phyloP scores from a whole-genome alignment of 2,113 vertebrate species.

The Ceyx melanurus region DNA sequence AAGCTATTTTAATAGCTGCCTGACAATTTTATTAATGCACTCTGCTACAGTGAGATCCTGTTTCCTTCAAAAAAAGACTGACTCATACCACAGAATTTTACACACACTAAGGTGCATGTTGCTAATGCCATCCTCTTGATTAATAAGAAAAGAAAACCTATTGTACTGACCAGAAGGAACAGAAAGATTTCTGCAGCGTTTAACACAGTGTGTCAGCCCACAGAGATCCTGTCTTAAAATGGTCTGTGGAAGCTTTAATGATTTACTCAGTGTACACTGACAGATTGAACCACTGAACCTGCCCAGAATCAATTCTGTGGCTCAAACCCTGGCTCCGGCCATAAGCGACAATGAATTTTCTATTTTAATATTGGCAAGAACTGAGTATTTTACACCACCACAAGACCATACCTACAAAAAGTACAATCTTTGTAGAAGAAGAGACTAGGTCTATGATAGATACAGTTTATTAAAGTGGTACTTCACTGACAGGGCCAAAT shows the following conservation, averaged over 20 bases:
- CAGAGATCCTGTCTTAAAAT: conserved; percentile 24
- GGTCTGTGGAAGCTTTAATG: conserved; percentile 1
- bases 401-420: not conserved
- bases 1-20: conserved; percentile 60
- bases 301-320: conserved; percentile 6
- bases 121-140: conserved; percentile 30
- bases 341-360: conserved; percentile 37
- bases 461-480: not conserved
- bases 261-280: conserved; percentile 35
- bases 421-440: not conserved
- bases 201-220: not conserved
- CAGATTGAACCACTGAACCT: conserved; percentile 23
- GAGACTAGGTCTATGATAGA: not conserved
- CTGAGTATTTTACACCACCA: not conserved
- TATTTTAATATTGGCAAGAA: conserved; percentile 42
- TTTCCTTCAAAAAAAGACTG: conserved; percentile 43
- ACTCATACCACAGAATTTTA: conserved; percentile 8
- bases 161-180: conserved; percentile 22
- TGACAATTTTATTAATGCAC: conserved; percentile 63
- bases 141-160: conserved; percentile 13
- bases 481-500: not conserved
- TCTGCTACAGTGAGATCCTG: conserved; percentile 2
- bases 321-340: conserved; percentile 9
- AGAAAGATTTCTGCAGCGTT: conserved; percentile 37
- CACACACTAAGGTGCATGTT: not conserved